phyloP scores from a whole-genome alignment of 2,797 vertebrate species.

The Labroides dimidiatus region DNA sequence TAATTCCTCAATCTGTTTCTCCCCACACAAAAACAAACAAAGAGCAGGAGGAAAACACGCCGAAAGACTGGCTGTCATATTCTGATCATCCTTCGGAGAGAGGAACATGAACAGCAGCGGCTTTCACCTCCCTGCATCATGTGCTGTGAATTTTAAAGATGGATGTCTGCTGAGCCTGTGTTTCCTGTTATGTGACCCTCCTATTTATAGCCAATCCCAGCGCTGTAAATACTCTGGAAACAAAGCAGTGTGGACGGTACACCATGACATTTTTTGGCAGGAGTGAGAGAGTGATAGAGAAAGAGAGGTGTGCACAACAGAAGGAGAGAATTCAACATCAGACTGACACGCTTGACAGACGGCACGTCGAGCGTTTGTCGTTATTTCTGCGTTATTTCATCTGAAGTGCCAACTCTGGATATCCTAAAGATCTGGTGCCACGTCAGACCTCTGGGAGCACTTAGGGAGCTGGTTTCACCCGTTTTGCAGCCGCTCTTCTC shows the following conservation, averaged over 20 bases:
- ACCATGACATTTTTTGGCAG: constrained; percentile 43
- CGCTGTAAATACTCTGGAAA: constrained; percentile 51
- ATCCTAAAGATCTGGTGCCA: constrained; percentile 40
- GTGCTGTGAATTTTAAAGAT: constrained; percentile 60
- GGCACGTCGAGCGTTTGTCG: constrained; percentile 24
- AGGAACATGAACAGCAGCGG: constrained; percentile 46
- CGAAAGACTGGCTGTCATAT: constrained; percentile 36
- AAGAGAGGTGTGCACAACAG: constrained; percentile 36
- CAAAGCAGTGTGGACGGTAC: constrained; percentile 45
- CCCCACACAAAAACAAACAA: constrained; percentile 42
- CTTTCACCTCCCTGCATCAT: constrained; percentile 50
- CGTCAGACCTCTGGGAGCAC: constrained; percentile 41
- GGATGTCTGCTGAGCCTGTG: constrained; percentile 59
- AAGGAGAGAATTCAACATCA: constrained; percentile 21
- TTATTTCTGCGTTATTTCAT: constrained; percentile 60
- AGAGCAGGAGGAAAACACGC: constrained; percentile 36
- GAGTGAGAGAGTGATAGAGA: constrained; percentile 29
- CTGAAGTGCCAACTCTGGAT: constrained; percentile 33
- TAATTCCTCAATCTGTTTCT: constrained; percentile 54
- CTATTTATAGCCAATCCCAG: constrained; percentile 70
- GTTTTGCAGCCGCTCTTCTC: constrained; percentile 37
- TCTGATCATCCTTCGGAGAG: constrained; percentile 52
- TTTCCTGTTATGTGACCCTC: constrained; percentile 45
- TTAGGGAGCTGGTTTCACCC: constrained; percentile 37
- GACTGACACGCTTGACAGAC: constrained; percentile 24